These are phyloP conservation scores for Kradibia gibbosae DNA, from an alignment of 1,140 invertebrate genomes.

Conservation along the genomic window DNA sequence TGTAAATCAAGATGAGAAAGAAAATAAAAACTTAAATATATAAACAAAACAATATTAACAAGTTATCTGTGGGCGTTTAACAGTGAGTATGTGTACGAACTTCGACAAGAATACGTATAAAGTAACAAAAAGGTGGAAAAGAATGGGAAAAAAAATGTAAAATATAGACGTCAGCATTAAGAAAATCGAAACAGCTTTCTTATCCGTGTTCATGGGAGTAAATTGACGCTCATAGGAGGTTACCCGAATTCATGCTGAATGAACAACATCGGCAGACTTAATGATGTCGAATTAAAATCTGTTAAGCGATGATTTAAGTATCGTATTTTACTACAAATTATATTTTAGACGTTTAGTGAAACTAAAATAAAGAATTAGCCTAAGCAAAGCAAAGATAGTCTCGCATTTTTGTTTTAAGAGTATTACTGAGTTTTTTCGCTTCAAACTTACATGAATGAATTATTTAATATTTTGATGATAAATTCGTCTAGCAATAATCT, in stretches of 20 bases:
- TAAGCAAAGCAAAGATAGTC: neutral
- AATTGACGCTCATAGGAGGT: neutral
- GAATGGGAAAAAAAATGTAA: conserved; percentile 56
- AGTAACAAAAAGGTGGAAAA: conserved; percentile 20
- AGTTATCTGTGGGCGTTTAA: too few relatives aligned
- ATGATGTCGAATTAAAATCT: conserved; percentile 45
- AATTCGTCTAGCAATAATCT: too few relatives aligned
- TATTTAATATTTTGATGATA: too few relatives aligned
- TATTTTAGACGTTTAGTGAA: neutral
- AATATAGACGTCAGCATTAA: conserved; percentile 66
- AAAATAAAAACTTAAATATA: too few relatives aligned
- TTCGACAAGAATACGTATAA: conserved; percentile 29
- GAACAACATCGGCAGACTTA: neutral
- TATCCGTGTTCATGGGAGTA: conserved; percentile 55
- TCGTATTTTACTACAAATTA: conserved; percentile 21
- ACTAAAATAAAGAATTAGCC: conserved; percentile 19
- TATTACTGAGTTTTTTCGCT: neutral
- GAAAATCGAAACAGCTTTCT: conserved; percentile 71
- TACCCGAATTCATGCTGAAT: neutral
- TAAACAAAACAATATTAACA: too few relatives aligned
- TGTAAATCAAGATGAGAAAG: conserved; percentile 3
- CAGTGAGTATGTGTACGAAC: too few relatives aligned
- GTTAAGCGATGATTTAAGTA: conserved; percentile 31
- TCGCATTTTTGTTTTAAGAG: neutral
- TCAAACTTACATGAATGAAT: neutral